Evolutionary conservation across 2,113 vertebrate species (phyloP).

Genomic region (Hydrolagus affinis): DNA sequence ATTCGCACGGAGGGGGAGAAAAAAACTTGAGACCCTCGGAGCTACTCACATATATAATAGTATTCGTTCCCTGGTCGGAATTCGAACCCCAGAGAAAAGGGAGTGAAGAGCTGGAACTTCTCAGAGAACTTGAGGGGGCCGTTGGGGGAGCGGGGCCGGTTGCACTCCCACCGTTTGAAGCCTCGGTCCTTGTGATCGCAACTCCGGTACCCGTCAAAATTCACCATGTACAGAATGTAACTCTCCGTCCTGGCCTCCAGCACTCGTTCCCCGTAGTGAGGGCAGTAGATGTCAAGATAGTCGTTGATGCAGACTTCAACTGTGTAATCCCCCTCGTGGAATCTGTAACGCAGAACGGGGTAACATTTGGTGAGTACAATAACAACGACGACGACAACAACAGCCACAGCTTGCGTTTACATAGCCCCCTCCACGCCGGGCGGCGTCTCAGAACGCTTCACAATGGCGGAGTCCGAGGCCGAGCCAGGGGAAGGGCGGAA

Average conservation of each 20-base stretch:
- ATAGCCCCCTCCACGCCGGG: too few relatives aligned
- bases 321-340: constrained; percentile 76
- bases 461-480: too few relatives aligned
- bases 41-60: constrained; percentile 87
- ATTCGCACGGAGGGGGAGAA: too few relatives aligned
- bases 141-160: constrained; percentile 71
- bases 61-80: constrained; percentile 88
- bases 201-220: constrained; percentile 74
- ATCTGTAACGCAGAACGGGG: constrained; percentile 53
- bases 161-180: constrained; percentile 96
- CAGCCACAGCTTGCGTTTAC: too few relatives aligned
- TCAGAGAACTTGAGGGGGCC: constrained; percentile 90
- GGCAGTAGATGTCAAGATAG: constrained; percentile 95
- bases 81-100: constrained; percentile 92
- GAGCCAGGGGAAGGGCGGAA: too few relatives aligned
- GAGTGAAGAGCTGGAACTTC: constrained; percentile 96
- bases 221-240: constrained; percentile 91
- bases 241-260: constrained; percentile 68
- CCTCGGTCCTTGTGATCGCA: constrained; percentile 80
- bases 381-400: constrained; percentile 37
- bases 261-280: constrained; percentile 74
- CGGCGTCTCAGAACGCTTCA: too few relatives aligned
- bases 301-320: constrained; percentile 94
- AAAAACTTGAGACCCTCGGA: too few relatives aligned
- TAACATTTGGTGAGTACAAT: constrained; percentile 28